phyloP scores from a whole-genome alignment of 2,113 vertebrate genomes.

The Xiphophorus hellerii region DNA sequence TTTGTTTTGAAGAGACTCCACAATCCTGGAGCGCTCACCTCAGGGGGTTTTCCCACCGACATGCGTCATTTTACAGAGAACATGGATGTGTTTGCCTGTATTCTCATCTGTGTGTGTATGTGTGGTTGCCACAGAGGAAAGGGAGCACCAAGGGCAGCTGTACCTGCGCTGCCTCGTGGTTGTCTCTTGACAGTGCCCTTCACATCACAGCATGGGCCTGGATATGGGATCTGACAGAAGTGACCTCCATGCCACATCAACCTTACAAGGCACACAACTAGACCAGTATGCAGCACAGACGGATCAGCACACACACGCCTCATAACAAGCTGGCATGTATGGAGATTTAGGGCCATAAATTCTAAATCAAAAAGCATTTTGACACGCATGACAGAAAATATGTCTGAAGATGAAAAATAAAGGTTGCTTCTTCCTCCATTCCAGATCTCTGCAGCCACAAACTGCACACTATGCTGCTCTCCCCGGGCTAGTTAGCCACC shows the following conservation, averaged over 20 bases:
- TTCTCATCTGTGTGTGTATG: conserved; percentile 15
- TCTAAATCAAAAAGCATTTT: background rate
- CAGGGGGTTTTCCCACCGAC: conserved; percentile 43
- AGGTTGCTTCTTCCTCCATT: conserved; percentile 9
- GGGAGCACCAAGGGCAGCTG: conserved; percentile 78
- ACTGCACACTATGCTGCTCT: conserved; percentile 26
- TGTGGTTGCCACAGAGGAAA: conserved; percentile 42
- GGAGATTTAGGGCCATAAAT: conserved; percentile 1
- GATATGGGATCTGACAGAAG: conserved; percentile 87
- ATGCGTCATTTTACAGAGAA: conserved; percentile 56
- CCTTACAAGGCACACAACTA: conserved; percentile 52
- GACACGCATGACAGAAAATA: background rate
- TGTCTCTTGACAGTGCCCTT: conserved; percentile 86
- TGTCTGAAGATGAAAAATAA: background rate
- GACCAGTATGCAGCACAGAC: conserved; percentile 16
- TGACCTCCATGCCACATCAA: conserved; percentile 76
- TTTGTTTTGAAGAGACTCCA: conserved; percentile 62
- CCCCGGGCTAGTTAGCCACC: conserved; percentile 49
- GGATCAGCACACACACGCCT: conserved; percentile 17
- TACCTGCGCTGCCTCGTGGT: conserved; percentile 83
- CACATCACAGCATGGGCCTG: conserved; percentile 81
- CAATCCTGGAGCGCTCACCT: conserved; percentile 48
- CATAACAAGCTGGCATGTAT: conserved; percentile 24
- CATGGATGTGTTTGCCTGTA: conserved; percentile 40
- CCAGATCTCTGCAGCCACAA: conserved; percentile 8